Conservation (phyloP, 2,888 invertebrate genomes). For the Sussaba pulchella region DNA sequence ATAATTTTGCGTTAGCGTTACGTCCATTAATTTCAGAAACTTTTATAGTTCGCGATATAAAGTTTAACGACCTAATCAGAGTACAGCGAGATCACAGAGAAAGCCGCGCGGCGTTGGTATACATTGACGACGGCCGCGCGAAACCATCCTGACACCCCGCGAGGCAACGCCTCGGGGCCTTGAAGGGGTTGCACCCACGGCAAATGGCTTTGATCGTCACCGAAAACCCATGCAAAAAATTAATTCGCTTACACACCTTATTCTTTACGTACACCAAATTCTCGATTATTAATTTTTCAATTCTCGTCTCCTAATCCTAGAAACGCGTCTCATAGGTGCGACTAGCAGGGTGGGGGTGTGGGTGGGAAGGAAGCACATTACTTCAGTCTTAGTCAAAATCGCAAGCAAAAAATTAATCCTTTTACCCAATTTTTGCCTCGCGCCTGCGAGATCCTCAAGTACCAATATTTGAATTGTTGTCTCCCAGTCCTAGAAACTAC, state of each 20-base stretch:
- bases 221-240: constrained; percentile 62
- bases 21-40: constrained; percentile 78
- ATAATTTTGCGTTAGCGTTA: constrained; percentile 63
- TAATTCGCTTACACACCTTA: constrained; percentile 26
- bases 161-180: constrained; percentile 75
- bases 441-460: no score
- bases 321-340: no score
- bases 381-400: no score
- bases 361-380: no score
- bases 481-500: no score
- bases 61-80: constrained; percentile 83
- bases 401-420: no score
- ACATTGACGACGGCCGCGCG: constrained; percentile 5
- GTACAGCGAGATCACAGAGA: constrained; percentile 70
- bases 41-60: constrained; percentile 73
- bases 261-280: not conserved
- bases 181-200: constrained; percentile 64
- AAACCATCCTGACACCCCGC: constrained; percentile 63
- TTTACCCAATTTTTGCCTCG: no score
- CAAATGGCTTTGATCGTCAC: constrained; percentile 74
- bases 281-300: no score
- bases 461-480: no score
- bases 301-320: no score
- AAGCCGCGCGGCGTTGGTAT: constrained; percentile 31
- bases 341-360: no score